Evolutionary conservation across 1,140 invertebrate species (phyloP).

Genomic region (Bicyclus anynana): DNA sequence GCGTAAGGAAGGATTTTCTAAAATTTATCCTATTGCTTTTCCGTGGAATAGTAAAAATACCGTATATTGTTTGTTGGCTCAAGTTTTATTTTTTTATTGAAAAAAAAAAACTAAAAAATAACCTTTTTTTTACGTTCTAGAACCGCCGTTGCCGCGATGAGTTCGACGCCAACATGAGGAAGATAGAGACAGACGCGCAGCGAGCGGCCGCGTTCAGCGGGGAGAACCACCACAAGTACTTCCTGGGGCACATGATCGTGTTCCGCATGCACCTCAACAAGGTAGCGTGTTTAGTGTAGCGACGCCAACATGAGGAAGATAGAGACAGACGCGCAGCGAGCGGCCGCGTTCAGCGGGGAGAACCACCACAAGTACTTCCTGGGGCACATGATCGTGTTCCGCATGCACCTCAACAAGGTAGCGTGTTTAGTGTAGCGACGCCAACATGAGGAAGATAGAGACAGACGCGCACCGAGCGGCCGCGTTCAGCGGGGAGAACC

Average conservation of each 20-base stretch:
- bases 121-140: conserved; percentile 31
- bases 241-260: conserved; percentile 59
- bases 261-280: conserved; percentile 64
- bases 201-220: conserved; percentile 48
- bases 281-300: conserved; percentile 32
- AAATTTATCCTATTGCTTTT: too few relatives aligned
- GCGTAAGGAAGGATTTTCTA: too few relatives aligned
- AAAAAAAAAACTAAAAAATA: too few relatives aligned
- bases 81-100: background rate
- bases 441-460: too few relatives aligned
- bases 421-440: background rate
- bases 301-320: too few relatives aligned
- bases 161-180: conserved; percentile 36
- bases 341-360: conserved; percentile 50
- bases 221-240: conserved; percentile 61
- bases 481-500: too few relatives aligned
- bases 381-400: conserved; percentile 60
- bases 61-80: too few relatives aligned
- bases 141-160: conserved; percentile 29
- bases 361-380: conserved; percentile 61
- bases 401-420: conserved; percentile 67
- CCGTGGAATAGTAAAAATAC: too few relatives aligned
- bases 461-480: too few relatives aligned
- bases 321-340: conserved; percentile 40
- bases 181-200: conserved; percentile 43